Base-by-base conservation (phyloP, 1,140 invertebrate species). In the Varroa destructor region DNA sequence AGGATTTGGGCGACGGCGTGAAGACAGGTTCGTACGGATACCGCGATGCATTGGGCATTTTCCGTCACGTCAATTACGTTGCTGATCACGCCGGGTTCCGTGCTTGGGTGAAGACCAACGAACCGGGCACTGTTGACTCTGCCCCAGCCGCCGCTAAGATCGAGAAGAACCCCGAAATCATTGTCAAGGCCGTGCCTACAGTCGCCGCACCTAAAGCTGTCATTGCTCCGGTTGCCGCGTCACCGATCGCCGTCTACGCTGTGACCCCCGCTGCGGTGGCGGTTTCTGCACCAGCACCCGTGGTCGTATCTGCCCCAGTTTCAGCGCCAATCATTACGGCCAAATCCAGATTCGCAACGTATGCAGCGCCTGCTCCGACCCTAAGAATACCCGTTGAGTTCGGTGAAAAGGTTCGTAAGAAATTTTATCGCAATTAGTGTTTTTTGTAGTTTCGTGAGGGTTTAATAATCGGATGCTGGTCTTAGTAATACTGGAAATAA, bases 91-190 rank as follows among this genome's bases (percentile, higher is more conserved):
- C 73, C 67, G 74, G 74, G 1, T 75, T 75, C 73, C 43, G 74
- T 54, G 74, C 74, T 25, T 74, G 73, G 73, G 73, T 75, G 71
- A 74, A 74, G 51, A 75, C 73, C 43, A 75, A 75, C 67, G 74
- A 75, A 14, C 74, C 74, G 1, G 74, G 74, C 8, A 74, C 61
- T 40, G 37, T 3, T 46, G 61, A 67, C 61, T 67, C 61, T 12
- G 61, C 61, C 40, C 61, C 61, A 12, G 61, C 61, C 1, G 61
- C 61, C 2, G 61, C 61, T 2, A n/a, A 40, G 46, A 67, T 67
- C 61, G 61, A 67, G 37, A 67, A 67, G 46, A 67, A 40, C 61
- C 12, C 40, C 14, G 61, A 67, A 40, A 37, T 40, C 12, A 2
- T 12, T n/a, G 61, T 67, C 12, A 67, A 40, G 36, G 61, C 46